Conservation (phyloP, 2,888 invertebrate genomes). For the Ochlodes sylvanus region DNA sequence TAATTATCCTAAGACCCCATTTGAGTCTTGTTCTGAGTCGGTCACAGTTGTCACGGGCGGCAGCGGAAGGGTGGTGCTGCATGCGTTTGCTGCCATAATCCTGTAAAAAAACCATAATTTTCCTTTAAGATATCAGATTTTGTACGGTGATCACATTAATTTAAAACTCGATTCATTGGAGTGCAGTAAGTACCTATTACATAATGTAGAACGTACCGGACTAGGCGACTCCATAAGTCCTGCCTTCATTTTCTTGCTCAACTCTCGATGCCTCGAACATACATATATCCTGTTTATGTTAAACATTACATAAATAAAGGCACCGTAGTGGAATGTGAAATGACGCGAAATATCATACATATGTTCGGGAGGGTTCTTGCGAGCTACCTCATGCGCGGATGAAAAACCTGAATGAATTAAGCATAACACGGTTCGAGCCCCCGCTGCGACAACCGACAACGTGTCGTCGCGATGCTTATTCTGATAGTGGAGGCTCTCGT, state of each 20-base stretch:
- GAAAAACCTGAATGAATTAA: constrained; percentile 63
- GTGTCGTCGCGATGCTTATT: constrained; percentile 36
- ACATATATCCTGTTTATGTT: constrained; percentile 6
- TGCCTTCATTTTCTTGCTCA: constrained; percentile 11
- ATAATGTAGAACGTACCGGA: not conserved
- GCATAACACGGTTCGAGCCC: constrained; percentile 55
- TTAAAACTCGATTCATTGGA: not conserved
- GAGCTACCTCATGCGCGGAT: constrained; percentile 51
- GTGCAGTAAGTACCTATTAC: not conserved
- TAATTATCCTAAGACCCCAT: no score
- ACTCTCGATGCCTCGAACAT: not conserved
- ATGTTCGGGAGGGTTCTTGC: constrained; percentile 2
- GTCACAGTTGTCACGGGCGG: no score
- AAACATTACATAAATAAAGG: not conserved
- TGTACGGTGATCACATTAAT: no score
- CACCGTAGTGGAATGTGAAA: constrained; percentile 18
- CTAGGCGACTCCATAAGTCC: not conserved
- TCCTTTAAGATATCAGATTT: no score
- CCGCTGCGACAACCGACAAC: constrained; percentile 56
- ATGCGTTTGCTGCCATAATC: no score
- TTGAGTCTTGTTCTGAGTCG: no score
- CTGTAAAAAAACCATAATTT: no score
- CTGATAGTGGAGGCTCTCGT: constrained; percentile 19
- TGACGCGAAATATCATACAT: constrained; percentile 22
- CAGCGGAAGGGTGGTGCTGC: no score